phyloP scores from a whole-genome alignment of 2,797 vertebrate species.

The Xenops minutus region DNA sequence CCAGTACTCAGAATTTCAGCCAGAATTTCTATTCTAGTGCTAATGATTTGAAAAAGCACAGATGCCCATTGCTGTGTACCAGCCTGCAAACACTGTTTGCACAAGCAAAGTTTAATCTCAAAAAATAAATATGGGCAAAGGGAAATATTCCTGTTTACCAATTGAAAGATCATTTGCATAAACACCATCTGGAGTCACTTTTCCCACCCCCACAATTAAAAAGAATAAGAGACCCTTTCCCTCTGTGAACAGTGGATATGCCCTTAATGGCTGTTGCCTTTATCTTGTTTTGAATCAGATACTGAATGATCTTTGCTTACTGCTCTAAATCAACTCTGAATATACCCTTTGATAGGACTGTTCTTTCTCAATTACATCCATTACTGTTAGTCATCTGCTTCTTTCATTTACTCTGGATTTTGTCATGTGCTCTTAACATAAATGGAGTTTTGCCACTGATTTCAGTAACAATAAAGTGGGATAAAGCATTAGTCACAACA shows the following conservation, averaged over 20 bases:
- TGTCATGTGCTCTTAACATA: background rate
- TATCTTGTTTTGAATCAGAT: background rate
- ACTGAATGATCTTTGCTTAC: background rate
- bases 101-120: background rate
- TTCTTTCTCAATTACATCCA: background rate
- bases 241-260: background rate
- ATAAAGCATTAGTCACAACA: background rate
- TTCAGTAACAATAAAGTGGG: background rate
- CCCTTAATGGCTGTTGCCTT: background rate
- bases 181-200: background rate
- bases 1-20: background rate
- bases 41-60: conserved; percentile 36
- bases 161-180: conserved; percentile 30
- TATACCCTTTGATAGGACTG: background rate
- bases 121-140: conserved; percentile 24
- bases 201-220: background rate
- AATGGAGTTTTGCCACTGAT: conserved; percentile 6
- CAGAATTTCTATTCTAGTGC: conserved; percentile 10
- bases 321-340: background rate
- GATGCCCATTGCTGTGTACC: background rate
- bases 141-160: conserved; percentile 29
- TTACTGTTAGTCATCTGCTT: conserved; percentile 4
- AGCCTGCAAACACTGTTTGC: background rate
- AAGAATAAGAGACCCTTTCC: background rate
- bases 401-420: background rate